Conservation (phyloP, 1,140 invertebrate genomes). For the Oncopeltus fasciatus region DNA sequence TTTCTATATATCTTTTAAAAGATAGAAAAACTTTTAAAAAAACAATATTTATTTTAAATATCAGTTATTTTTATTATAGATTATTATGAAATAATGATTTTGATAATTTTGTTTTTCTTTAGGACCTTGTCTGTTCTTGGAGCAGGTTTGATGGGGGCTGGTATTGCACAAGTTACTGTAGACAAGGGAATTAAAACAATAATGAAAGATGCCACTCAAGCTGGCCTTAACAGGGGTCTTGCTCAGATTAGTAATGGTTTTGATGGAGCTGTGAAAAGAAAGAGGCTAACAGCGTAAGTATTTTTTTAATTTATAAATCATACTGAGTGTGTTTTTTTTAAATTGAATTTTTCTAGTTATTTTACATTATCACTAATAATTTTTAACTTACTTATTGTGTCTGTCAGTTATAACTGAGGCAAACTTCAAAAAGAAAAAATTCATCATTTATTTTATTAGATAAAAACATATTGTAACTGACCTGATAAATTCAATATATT, state of each 20-base stretch:
- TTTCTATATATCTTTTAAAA: not conserved
- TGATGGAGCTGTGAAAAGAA: slow-evolving; percentile 63
- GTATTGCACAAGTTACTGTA: slow-evolving; percentile 92
- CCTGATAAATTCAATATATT: too few relatives aligned
- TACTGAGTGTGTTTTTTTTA: not conserved
- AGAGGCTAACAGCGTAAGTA: slow-evolving; percentile 49
- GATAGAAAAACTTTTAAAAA: not conserved
- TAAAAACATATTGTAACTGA: too few relatives aligned
- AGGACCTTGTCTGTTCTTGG: slow-evolving; percentile 77
- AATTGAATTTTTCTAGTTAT: too few relatives aligned
- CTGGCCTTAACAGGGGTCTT: slow-evolving; percentile 71
- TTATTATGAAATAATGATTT: not conserved
- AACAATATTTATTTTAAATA: too few relatives aligned
- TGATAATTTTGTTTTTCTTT: not conserved
- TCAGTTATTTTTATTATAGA: not conserved
- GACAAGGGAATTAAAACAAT: slow-evolving; percentile 86
- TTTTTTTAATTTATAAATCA: not conserved
- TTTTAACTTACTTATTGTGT: too few relatives aligned
- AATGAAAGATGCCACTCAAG: slow-evolving; percentile 77
- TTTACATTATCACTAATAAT: too few relatives aligned
- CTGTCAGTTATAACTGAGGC: too few relatives aligned
- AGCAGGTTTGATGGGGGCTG: slow-evolving; percentile 94
- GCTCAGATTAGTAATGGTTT: slow-evolving; percentile 81
- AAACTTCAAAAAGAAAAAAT: too few relatives aligned
- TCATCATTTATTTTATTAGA: too few relatives aligned